Conservation (phyloP, 2,113 vertebrate genomes). For the Mus pahari region DNA sequence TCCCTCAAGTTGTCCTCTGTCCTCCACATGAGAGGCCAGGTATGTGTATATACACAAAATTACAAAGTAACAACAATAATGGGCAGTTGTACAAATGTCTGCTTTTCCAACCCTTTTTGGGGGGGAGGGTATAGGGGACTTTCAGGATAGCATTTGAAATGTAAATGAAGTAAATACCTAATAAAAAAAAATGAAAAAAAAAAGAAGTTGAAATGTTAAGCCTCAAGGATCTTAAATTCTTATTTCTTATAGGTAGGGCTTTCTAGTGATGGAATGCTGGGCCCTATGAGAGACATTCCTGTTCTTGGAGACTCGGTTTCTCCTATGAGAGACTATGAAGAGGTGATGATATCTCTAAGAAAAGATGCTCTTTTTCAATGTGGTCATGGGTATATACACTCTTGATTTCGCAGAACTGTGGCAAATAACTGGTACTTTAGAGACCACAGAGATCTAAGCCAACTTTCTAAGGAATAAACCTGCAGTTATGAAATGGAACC, state of each 20-base stretch:
- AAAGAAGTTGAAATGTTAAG: neutral
- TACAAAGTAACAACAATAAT: neutral
- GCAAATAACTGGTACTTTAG: neutral
- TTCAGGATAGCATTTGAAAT: too few species aligned
- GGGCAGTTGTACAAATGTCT: neutral
- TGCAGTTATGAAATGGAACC: neutral
- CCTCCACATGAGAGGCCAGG: neutral
- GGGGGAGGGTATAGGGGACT: too few species aligned
- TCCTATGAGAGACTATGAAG: neutral
- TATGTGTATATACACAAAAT: neutral
- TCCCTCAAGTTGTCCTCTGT: neutral
- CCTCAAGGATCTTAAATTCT: neutral
- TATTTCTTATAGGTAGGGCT: neutral
- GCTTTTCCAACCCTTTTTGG: neutral
- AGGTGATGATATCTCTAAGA: too few species aligned
- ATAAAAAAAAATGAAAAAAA: too few species aligned
- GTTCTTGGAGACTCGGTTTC: rapidly evolving
- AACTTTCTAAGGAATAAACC: neutral
- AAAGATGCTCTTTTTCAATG: neutral
- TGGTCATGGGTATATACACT: neutral
- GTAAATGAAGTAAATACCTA: too few species aligned
- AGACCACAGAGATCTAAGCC: neutral
- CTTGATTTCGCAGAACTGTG: neutral
- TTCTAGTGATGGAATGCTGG: neutral
- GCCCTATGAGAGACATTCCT: rapidly evolving